Evolutionary conservation across 2,113 vertebrate genomes (phyloP).

Genomic region (Dasyornis broadbenti): DNA sequence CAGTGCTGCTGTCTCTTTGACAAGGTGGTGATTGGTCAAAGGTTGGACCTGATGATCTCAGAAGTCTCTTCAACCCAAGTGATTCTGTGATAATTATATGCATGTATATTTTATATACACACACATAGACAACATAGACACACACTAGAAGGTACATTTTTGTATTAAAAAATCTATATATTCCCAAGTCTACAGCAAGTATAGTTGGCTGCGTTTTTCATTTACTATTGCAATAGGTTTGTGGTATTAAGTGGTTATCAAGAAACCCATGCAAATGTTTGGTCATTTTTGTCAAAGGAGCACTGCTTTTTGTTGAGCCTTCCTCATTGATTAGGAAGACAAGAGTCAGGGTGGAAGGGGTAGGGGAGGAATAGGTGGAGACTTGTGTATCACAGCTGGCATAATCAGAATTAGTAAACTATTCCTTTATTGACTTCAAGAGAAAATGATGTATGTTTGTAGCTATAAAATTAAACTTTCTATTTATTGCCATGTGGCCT

Average conservation of each 20-base stretch:
- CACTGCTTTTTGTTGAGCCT: not conserved
- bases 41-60: not conserved
- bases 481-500: not conserved
- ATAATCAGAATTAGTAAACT: not conserved
- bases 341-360: fast-evolving
- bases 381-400: not conserved
- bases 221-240: not conserved
- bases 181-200: not conserved
- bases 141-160: not conserved
- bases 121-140: fast-evolving
- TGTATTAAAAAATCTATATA: not conserved
- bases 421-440: not conserved
- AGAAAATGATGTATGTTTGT: not conserved
- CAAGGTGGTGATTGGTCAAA: not conserved
- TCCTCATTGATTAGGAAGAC: not conserved
- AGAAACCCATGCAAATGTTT: not conserved
- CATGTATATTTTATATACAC: not conserved
- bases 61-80: not conserved
- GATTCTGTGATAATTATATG: not conserved
- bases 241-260: not conserved
- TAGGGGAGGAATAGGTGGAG: too few relatives aligned
- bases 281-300: not conserved
- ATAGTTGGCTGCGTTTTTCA: not conserved
- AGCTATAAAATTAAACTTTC: not conserved
- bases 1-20: not conserved